phyloP scores from a whole-genome alignment of 2,113 vertebrate genomes.

The Pelecanoides urinatrix region DNA sequence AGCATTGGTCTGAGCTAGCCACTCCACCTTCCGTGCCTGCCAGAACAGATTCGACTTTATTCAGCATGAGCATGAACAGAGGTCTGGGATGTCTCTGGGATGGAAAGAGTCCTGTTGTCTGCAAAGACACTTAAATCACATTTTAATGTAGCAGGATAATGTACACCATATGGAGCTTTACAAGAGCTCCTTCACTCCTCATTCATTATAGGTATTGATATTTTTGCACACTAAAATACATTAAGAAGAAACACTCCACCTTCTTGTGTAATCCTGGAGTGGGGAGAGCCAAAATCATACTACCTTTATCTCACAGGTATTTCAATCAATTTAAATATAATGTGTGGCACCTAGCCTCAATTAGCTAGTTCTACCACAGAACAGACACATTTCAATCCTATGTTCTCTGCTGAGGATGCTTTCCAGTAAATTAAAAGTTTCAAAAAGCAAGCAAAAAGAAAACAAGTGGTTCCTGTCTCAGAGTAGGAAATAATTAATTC shows the following conservation, averaged over 20 bases:
- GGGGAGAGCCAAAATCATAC: neutral
- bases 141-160: neutral
- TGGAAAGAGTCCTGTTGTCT: neutral
- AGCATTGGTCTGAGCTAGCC: neutral
- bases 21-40: accelerated
- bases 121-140: neutral
- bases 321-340: neutral
- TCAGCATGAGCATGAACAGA: neutral
- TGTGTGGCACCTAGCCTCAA: neutral
- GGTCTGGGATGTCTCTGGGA: neutral
- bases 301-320: neutral
- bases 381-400: neutral
- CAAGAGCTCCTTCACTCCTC: neutral
- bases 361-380: neutral
- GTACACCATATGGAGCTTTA: neutral
- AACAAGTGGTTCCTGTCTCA: neutral
- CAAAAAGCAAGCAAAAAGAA: neutral
- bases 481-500: neutral
- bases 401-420: neutral
- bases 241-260: neutral
- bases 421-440: neutral
- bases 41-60: neutral
- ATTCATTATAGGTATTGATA: neutral
- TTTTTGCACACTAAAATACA: neutral
- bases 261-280: neutral